Percentiles rank a stretch among this genome's conserved stretches.
Conservation (phyloP, 2,113 vertebrate genomes). For the Oryzias javanicus region DNA sequence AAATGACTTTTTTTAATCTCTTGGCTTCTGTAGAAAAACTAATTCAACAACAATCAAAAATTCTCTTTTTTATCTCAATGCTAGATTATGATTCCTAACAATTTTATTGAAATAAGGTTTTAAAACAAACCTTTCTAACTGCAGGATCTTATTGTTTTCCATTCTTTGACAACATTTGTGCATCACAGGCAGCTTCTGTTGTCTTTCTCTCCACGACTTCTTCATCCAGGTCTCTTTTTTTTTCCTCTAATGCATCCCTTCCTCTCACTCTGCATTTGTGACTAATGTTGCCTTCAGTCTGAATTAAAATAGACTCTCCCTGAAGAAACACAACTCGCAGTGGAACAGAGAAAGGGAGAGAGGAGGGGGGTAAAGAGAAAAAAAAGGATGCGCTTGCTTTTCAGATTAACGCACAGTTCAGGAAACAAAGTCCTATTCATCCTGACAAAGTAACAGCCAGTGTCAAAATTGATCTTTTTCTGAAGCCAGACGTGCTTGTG, state of each 20-base stretch:
- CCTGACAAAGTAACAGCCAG: constrained; percentile 56
- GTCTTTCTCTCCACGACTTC: constrained; percentile 1
- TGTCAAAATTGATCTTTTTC: constrained; percentile 44
- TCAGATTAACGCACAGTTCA: not conserved
- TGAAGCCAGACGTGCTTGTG: constrained; percentile 17
- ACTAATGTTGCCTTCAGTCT: constrained; percentile 67
- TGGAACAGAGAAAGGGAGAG: constrained; percentile 29
- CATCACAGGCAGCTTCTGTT: not conserved
- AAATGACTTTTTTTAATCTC: no score
- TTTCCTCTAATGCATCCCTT: constrained; percentile 28
- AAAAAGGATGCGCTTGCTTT: constrained; percentile 2
- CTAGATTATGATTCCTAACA: no score
- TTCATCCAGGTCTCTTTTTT: constrained; percentile 9
- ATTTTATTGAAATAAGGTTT: no score
- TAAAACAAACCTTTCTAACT: no score
- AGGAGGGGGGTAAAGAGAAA: constrained; percentile 4
- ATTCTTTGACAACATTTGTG: not conserved
- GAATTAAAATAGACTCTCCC: constrained; percentile 72
- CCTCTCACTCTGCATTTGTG: constrained; percentile 39
- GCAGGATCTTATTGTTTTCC: no score
- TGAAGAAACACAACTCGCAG: constrained; percentile 51
- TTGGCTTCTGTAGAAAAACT: no score
- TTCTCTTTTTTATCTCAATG: no score
- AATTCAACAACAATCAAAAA: no score
- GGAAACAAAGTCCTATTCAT: constrained; percentile 36